phyloP scores from a whole-genome alignment of 1,140 invertebrate genomes.

The Araneus ventricosus region DNA sequence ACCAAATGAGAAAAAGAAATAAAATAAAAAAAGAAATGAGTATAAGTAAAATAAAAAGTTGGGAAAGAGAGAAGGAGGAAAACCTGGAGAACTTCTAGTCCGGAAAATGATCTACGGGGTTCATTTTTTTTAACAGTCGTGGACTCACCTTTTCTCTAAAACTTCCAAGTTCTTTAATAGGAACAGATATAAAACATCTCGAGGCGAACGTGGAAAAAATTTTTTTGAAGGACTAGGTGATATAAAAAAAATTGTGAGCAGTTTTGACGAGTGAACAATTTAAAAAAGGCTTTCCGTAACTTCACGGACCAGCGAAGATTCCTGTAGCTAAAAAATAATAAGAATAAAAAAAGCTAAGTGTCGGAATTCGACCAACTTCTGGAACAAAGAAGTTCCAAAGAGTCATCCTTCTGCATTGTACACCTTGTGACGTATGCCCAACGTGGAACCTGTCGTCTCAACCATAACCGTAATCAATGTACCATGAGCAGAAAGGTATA shows the following conservation, averaged over 20 bases:
- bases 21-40: background rate
- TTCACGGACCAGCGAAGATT: slow-evolving; percentile 64
- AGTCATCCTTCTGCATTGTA: slow-evolving; percentile 10
- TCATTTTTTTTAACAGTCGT: slow-evolving; percentile 31
- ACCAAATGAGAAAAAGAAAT: slow-evolving; percentile 54
- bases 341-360: slow-evolving; percentile 56
- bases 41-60: background rate
- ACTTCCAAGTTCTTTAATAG: slow-evolving; percentile 57
- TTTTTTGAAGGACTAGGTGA: background rate
- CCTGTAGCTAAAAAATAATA: background rate
- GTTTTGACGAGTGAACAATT: slow-evolving; percentile 67
- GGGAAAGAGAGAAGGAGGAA: background rate
- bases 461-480: slow-evolving; percentile 70
- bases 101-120: slow-evolving; percentile 57
- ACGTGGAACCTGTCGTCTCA: background rate
- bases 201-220: background rate
- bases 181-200: slow-evolving; percentile 60
- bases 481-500: slow-evolving; percentile 42
- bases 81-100: slow-evolving; percentile 18
- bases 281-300: slow-evolving; percentile 61
- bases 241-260: slow-evolving; percentile 24
- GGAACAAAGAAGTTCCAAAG: slow-evolving; percentile 40
- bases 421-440: slow-evolving; percentile 55
- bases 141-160: slow-evolving; percentile 31
- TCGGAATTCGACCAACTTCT: slow-evolving; percentile 70